Base-by-base conservation (phyloP, 2,113 vertebrate species). In the Macquaria ambigua region DNA sequence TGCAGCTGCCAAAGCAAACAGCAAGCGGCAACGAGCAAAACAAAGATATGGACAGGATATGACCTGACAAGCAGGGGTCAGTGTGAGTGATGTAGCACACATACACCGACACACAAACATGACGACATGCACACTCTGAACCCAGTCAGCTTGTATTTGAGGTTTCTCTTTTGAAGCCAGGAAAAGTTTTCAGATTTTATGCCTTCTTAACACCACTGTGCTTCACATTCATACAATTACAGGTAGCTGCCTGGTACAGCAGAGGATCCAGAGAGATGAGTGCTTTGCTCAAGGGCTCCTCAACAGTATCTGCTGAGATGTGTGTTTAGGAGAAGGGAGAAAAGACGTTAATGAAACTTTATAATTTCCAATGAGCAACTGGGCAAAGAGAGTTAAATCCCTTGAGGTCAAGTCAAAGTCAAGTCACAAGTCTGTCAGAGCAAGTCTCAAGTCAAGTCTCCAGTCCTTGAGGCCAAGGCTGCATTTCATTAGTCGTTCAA, bases 11-110 rank as follows among this genome's bases (percentile, higher is more conserved):
- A 92, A 89, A 82, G 83, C 80, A 93, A 95, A 94, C 86, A 92
- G 56, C 55, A 5, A 77, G 74, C 75, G 37, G 78, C 77, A 83
- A 83, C 59, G 56, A 79, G 62, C 34, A 34, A 31, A 31, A 31
- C 28, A 52, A 52, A 84, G 78, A 87, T 83, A 86, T 53, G 79
- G 88, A 88, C 86, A 91, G 92, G 92, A 94, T 88, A 59, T 94
- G 90, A 95, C 87, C 90, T 92, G 88, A 93, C 77, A 90, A 81
- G 87, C 68, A 82, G 71, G 85, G 92, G 93, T 93, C 91, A 89
- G 73, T 77, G 71, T 79, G 62, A 77, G 41, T 11, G 53, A 71
- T 70, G 73, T 39, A 16, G 28, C 10, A 15, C 16, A 15, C 37
- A 41, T 37, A 69, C 50, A 67, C 48, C 2, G 2, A 53, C 23